phyloP scores from a whole-genome alignment of 2,888 invertebrate species.

The Cryptops parisi region DNA sequence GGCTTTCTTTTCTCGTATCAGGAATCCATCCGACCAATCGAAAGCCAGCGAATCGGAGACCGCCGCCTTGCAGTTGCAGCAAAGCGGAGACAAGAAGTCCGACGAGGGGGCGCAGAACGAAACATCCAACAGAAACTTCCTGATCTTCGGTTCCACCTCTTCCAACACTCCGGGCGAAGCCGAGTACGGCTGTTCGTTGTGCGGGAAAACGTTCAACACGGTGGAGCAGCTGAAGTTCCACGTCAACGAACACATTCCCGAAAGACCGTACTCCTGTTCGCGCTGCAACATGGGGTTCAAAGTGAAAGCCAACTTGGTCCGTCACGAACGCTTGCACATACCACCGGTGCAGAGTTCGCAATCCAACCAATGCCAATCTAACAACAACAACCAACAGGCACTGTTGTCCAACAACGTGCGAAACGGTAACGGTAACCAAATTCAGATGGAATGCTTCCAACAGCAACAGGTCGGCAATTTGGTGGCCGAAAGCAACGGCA shows the following conservation, averaged over 20 bases:
- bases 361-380: too few relatives aligned
- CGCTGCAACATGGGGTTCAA: conserved; percentile 9
- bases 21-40: not conserved
- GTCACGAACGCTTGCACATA: conserved; percentile 7
- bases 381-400: too few relatives aligned
- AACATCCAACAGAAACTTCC: not conserved
- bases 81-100: not conserved
- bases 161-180: not conserved
- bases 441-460: too few relatives aligned
- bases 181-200: not conserved
- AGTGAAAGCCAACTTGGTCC: conserved; percentile 6
- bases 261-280: conserved; percentile 6
- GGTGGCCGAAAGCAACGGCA: too few relatives aligned
- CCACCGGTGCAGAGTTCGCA: too few relatives aligned
- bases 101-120: not conserved
- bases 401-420: too few relatives aligned
- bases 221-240: not conserved
- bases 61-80: not conserved
- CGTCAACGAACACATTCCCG: not conserved
- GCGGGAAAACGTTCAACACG: not conserved
- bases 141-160: not conserved
- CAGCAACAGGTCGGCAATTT: too few relatives aligned
- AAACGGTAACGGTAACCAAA: too few relatives aligned
- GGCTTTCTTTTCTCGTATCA: not conserved
- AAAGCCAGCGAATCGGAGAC: not conserved